Conservation (phyloP, 1,140 invertebrate species). For the Plectrocnemia conspersa region DNA sequence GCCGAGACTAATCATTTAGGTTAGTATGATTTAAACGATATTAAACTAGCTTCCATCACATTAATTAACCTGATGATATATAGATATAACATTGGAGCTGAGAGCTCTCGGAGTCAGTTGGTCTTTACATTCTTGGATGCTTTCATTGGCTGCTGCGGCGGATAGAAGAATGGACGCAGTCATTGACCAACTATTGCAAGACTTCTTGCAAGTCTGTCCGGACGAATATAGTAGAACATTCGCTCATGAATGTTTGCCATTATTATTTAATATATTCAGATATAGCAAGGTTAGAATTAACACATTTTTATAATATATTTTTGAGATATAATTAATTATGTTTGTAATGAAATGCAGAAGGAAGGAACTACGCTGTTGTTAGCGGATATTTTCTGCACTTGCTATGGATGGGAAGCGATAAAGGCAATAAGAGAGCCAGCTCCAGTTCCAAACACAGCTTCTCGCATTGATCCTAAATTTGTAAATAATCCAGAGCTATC, state of each 20-base stretch:
- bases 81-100: slow-evolving; percentile 81
- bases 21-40: slow-evolving; percentile 39
- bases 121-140: slow-evolving; percentile 89
- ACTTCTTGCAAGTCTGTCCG: slow-evolving; percentile 82
- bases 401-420: slow-evolving; percentile 81
- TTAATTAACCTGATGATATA: neutral
- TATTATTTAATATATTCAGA: slow-evolving; percentile 85
- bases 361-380: slow-evolving; percentile 81
- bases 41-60: neutral
- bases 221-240: slow-evolving; percentile 82
- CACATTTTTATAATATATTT: slow-evolving; percentile 4
- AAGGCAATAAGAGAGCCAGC: slow-evolving; percentile 70
- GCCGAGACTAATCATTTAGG: slow-evolving; percentile 84
- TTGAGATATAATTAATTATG: slow-evolving; percentile 3
- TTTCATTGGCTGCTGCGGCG: slow-evolving; percentile 79
- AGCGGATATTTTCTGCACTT: slow-evolving; percentile 85
- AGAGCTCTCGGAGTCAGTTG: slow-evolving; percentile 78
- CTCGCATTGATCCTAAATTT: slow-evolving; percentile 83
- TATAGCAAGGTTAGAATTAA: slow-evolving; percentile 71
- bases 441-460: slow-evolving; percentile 53
- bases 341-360: slow-evolving; percentile 55
- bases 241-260: slow-evolving; percentile 81
- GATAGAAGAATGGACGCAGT: slow-evolving; percentile 76
- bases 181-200: slow-evolving; percentile 85
- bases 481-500: slow-evolving; percentile 88